These are phyloP conservation scores for Conistra vaccinii DNA, from an alignment of 2,888 invertebrate species.

Conservation along the genomic window DNA sequence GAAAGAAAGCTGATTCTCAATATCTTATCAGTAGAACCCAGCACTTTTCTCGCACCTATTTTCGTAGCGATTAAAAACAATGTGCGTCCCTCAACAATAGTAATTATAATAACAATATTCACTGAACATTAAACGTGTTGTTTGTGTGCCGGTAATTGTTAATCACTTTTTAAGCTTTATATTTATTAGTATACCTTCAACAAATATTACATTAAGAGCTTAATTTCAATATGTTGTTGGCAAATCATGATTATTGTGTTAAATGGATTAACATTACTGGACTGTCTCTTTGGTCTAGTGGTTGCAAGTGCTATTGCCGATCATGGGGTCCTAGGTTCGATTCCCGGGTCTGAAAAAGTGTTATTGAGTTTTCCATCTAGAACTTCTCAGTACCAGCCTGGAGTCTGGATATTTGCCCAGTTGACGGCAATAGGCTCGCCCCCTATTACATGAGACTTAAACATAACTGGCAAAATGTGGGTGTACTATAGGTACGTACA, in stretches of 20 bases:
- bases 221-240: neutral
- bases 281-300: too few relatives aligned
- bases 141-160: conserved; percentile 19
- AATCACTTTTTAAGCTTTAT: conserved; percentile 21
- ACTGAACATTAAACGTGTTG: conserved; percentile 22
- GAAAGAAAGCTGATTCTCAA: neutral
- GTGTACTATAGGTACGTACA: too few relatives aligned
- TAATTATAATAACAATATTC: conserved; percentile 34
- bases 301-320: too few relatives aligned
- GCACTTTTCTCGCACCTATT: neutral
- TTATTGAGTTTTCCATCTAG: too few relatives aligned
- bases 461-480: too few relatives aligned
- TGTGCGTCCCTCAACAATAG: conserved; percentile 2
- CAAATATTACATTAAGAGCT: neutral
- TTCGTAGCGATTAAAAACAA: conserved; percentile 12
- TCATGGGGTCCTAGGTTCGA: too few relatives aligned
- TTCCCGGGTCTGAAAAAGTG: too few relatives aligned
- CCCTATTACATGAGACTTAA: too few relatives aligned
- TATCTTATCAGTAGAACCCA: neutral
- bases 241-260: neutral
- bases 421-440: too few relatives aligned
- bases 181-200: neutral
- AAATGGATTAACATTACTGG: neutral
- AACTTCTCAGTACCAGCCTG: too few relatives aligned
- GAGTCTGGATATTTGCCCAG: too few relatives aligned